Percentiles rank a stretch among this genome's conserved stretches.
Evolutionary conservation across 2,888 invertebrate genomes (phyloP).

Genomic region (Pemphredon lugubris): DNA sequence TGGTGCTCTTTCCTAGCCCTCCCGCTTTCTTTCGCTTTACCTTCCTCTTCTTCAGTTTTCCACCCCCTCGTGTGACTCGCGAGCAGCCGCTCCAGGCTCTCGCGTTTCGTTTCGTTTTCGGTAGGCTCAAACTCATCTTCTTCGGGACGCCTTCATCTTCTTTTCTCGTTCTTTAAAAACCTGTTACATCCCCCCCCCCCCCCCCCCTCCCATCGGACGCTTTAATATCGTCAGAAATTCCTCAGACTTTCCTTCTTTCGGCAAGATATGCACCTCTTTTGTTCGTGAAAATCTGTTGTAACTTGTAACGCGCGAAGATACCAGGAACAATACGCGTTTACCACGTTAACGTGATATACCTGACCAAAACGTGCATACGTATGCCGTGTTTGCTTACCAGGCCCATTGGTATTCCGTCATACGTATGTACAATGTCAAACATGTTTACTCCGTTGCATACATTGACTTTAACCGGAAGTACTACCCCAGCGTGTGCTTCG

Average conservation of each 20-base stretch:
- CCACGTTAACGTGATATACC: too few relatives aligned
- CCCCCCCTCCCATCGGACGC: background rate
- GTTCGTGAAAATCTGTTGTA: background rate
- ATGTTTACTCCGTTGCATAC: too few relatives aligned
- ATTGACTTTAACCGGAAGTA: too few relatives aligned
- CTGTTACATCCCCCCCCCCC: conserved; percentile 20
- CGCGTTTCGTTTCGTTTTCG: conserved; percentile 39
- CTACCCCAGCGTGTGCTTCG: too few relatives aligned
- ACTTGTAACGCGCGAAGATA: too few relatives aligned
- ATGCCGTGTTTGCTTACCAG: too few relatives aligned
- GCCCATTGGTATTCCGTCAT: too few relatives aligned
- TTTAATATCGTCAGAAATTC: conserved; percentile 10
- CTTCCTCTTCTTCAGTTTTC: conserved; percentile 1
- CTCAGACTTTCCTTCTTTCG: background rate
- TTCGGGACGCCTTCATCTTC: conserved; percentile 25
- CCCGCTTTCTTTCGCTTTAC: conserved; percentile 29
- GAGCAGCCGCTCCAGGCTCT: conserved; percentile 45
- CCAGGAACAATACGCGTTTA: too few relatives aligned
- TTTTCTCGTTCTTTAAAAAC: conserved; percentile 19
- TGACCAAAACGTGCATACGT: too few relatives aligned
- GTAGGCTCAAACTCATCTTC: conserved; percentile 46
- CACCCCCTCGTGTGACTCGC: conserved; percentile 46
- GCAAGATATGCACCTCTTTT: background rate
- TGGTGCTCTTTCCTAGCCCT: conserved; percentile 51
- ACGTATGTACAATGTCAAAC: too few relatives aligned